Evolutionary conservation across 1,140 invertebrate species (phyloP).

Genomic region (Paracyclopina nana): DNA sequence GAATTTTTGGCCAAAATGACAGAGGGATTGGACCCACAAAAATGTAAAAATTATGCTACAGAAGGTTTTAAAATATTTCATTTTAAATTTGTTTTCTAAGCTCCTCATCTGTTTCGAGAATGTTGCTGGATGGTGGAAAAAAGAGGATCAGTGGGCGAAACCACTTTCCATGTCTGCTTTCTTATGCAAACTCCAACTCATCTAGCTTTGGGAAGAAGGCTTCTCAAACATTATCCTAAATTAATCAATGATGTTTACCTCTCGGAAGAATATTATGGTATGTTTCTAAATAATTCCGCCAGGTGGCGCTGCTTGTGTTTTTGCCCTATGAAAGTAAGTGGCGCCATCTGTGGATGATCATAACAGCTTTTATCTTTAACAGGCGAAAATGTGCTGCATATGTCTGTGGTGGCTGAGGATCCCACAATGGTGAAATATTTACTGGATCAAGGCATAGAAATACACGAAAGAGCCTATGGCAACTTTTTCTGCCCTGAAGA

Average conservation of each 20-base stretch:
- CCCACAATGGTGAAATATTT: conserved; percentile 90
- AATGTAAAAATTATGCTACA: too few species aligned
- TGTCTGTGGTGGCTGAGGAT: conserved; percentile 95
- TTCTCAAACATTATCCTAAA: conserved; percentile 77
- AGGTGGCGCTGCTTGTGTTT: too few species aligned
- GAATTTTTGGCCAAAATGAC: conserved; percentile 4
- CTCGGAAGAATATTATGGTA: conserved; percentile 90
- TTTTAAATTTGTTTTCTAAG: neutral
- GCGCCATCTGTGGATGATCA: too few species aligned
- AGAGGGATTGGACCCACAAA: neutral
- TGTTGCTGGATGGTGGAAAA: conserved; percentile 86
- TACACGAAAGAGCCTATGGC: conserved; percentile 70
- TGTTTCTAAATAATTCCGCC: too few species aligned
- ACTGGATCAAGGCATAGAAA: conserved; percentile 70
- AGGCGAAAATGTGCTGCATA: conserved; percentile 79
- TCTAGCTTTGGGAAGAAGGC: conserved; percentile 72
- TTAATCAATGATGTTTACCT: conserved; percentile 90
- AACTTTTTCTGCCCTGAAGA: conserved; percentile 95
- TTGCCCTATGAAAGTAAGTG: too few species aligned
- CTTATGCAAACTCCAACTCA: conserved; percentile 73
- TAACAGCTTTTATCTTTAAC: conserved; percentile 1
- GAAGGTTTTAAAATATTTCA: too few species aligned
- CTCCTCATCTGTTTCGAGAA: conserved; percentile 8
- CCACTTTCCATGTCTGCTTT: conserved; percentile 77
- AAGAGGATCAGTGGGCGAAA: conserved; percentile 85